phyloP scores from a whole-genome alignment of 2,888 invertebrate genomes.

The Ormyrus labotus region DNA sequence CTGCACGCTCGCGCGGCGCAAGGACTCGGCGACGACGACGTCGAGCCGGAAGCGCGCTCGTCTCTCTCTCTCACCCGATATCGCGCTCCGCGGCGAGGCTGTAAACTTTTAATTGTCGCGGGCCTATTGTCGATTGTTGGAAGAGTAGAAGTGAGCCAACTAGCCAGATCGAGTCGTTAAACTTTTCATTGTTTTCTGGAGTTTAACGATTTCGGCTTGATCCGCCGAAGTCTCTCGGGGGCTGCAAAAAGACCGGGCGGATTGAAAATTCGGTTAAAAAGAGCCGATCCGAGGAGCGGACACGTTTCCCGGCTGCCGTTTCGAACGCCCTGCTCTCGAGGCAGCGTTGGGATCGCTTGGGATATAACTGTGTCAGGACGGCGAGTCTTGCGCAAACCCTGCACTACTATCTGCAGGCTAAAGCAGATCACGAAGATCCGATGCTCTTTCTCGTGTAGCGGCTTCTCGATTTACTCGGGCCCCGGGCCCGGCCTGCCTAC shows the following conservation, averaged over 20 bases:
- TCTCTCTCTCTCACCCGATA: slow-evolving; percentile 23
- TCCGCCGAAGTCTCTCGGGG: no score
- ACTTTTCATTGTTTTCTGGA: no score
- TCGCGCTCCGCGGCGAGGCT: neutral
- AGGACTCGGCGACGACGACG: neutral
- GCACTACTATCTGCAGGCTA: slow-evolving; percentile 15
- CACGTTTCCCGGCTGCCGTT: no score
- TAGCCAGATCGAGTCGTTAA: no score
- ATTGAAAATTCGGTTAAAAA: no score
- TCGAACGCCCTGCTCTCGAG: no score
- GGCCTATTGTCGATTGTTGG: slow-evolving; percentile 11
- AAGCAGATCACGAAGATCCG: slow-evolving; percentile 59
- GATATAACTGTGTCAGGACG: slow-evolving; percentile 48
- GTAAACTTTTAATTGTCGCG: slow-evolving; percentile 26
- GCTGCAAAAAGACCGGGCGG: no score
- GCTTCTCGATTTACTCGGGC: slow-evolving; percentile 52
- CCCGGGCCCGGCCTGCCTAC: neutral
- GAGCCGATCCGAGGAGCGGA: no score
- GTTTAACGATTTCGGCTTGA: no score
- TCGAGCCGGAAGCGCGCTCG: slow-evolving; percentile 24
- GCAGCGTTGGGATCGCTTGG: neutral
- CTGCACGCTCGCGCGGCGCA: neutral
- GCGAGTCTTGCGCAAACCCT: slow-evolving; percentile 40
- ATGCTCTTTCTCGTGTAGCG: slow-evolving; percentile 37
- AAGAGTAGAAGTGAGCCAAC: no score